Conservation (phyloP, 2,888 invertebrate species). For the Electrophaes corylata region DNA sequence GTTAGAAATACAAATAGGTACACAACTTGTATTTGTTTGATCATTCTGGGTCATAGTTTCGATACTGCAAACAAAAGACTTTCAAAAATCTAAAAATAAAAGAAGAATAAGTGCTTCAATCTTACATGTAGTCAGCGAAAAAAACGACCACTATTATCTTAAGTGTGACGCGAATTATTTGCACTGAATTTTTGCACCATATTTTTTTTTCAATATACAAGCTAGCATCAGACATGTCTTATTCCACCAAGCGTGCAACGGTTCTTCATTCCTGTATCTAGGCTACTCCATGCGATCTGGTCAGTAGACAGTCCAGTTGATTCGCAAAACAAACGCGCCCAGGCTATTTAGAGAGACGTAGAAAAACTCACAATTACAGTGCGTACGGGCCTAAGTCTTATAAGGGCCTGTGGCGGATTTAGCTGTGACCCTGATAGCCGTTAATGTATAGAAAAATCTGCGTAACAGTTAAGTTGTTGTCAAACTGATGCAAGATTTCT, state of each 20-base stretch:
- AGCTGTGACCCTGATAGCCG: conserved; percentile 16
- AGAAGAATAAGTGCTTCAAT: too few species aligned
- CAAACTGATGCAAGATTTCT: too few species aligned
- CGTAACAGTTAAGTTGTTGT: not conserved
- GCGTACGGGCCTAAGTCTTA: conserved; percentile 28
- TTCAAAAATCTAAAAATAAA: not conserved
- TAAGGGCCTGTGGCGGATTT: conserved; percentile 27
- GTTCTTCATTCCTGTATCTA: conserved; percentile 16
- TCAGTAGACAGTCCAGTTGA: conserved; percentile 19
- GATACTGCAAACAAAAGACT: not conserved
- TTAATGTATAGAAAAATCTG: conserved; percentile 7
- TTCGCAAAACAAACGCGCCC: conserved; percentile 33
- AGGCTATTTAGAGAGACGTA: conserved; percentile 38
- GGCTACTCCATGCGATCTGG: conserved; percentile 6
- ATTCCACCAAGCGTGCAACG: conserved; percentile 5
- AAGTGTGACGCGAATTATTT: too few species aligned
- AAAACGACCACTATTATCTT: too few species aligned
- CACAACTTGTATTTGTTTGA: conserved; percentile 10
- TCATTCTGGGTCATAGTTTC: conserved; percentile 7
- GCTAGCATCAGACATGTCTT: not conserved
- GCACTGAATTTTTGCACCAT: too few species aligned
- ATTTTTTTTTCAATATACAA: not conserved
- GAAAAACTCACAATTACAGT: conserved; percentile 37
- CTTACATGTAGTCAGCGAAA: too few species aligned
- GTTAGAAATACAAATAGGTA: conserved; percentile 1